Percentiles rank a stretch among this genome's conserved stretches.
phyloP scores from a whole-genome alignment of 2,888 invertebrate genomes.

The Tetranychus truncatus region DNA sequence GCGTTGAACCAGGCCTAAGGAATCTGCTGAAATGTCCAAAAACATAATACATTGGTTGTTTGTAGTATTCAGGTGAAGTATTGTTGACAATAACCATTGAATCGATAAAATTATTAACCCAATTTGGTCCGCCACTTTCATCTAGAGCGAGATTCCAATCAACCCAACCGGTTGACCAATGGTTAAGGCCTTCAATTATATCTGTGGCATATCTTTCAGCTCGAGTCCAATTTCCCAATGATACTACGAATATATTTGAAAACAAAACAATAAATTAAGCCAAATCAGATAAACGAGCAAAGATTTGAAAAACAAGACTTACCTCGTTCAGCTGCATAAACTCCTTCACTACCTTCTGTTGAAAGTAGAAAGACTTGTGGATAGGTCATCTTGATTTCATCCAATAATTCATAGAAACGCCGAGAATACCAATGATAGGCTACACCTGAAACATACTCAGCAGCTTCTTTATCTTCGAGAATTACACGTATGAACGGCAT shows the following conservation, averaged over 20 bases:
- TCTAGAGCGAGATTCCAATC: conserved; percentile 42
- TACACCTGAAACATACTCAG: conserved; percentile 45
- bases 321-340: conserved; percentile 13
- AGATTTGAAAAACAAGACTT: conserved; percentile 14
- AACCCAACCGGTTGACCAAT: conserved; percentile 39
- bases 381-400: conserved; percentile 28
- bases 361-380: conserved; percentile 52
- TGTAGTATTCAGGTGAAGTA: conserved; percentile 36
- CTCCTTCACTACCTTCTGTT: conserved; percentile 59
- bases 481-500: not conserved
- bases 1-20: conserved; percentile 27
- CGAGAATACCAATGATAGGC: conserved; percentile 62
- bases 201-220: conserved; percentile 44
- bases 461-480: conserved; percentile 29
- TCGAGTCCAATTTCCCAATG: conserved; percentile 42
- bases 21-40: conserved; percentile 39
- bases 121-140: conserved; percentile 39
- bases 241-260: not conserved
- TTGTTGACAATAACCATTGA: conserved; percentile 38
- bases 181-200: conserved; percentile 34
- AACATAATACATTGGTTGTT: conserved; percentile 41
- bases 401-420: not conserved
- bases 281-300: not conserved
- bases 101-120: conserved; percentile 40
- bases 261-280: not conserved